Conservation (phyloP, 2,888 invertebrate species). For the Calliphora vomitoria region DNA sequence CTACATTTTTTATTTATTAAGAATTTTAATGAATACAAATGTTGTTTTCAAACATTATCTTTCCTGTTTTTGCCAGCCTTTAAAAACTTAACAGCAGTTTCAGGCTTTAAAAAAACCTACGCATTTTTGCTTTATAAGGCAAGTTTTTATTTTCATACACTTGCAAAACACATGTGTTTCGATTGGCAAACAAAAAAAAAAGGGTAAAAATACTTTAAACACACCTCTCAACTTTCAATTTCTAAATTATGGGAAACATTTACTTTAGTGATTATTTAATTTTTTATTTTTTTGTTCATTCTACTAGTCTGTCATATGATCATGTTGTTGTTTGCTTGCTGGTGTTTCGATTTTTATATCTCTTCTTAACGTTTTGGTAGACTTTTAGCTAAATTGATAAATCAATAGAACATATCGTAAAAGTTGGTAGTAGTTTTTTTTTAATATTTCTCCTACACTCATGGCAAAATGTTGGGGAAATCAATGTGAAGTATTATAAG, state of each 20-base stretch:
- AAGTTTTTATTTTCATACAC: not conserved
- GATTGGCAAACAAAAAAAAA: not conserved
- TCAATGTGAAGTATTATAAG: too few species aligned
- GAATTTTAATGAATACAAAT: constrained; percentile 71
- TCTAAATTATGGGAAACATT: constrained; percentile 68
- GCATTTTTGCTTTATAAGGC: constrained; percentile 35
- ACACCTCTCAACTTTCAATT: constrained; percentile 66
- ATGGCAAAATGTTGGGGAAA: not conserved
- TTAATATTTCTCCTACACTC: constrained; percentile 30
- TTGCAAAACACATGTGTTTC: not conserved
- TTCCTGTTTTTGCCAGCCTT: not conserved
- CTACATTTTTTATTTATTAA: constrained; percentile 41
- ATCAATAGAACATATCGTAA: constrained; percentile 37
- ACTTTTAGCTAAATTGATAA: constrained; percentile 42
- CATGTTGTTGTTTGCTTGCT: constrained; percentile 37
- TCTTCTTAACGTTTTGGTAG: constrained; percentile 26
- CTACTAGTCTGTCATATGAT: constrained; percentile 47
- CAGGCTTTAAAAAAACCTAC: constrained; percentile 42
- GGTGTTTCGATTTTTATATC: not conserved
- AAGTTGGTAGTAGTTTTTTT: constrained; percentile 44
- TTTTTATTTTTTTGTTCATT: constrained; percentile 32
- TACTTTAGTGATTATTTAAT: constrained; percentile 26
- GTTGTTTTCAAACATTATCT: constrained; percentile 46
- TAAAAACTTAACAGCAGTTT: too few species aligned
- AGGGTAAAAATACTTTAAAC: constrained; percentile 4